Conservation (phyloP, 2,888 invertebrate species). For the Clanis bilineata region DNA sequence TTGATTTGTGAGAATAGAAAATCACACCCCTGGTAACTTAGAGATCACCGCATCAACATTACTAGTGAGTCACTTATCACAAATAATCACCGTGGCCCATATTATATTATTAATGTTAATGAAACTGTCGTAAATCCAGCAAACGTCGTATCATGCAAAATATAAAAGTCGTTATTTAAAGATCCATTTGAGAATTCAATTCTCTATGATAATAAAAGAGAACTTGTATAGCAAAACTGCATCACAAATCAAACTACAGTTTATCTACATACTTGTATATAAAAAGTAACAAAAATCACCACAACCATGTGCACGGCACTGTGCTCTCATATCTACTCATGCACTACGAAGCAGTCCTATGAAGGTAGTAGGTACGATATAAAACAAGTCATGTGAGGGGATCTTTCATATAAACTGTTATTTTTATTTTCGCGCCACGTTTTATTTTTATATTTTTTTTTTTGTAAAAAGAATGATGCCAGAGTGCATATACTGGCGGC, state of each 20-base stretch:
- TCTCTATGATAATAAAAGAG: slow-evolving; percentile 68
- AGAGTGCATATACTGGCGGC: slow-evolving; percentile 2
- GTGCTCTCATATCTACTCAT: slow-evolving; percentile 66
- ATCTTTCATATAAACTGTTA: not conserved
- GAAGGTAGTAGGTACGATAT: not conserved
- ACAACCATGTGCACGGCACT: slow-evolving; percentile 78
- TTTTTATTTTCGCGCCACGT: not conserved
- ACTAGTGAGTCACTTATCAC: too few relatives aligned
- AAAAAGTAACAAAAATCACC: slow-evolving; percentile 61
- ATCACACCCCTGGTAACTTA: too few relatives aligned
- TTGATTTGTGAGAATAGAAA: too few relatives aligned
- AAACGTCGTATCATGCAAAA: slow-evolving; percentile 61
- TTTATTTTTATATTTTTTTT: not conserved
- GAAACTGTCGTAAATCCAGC: slow-evolving; percentile 47
- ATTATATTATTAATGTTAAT: not conserved
- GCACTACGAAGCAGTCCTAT: slow-evolving; percentile 57
- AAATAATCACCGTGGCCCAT: too few relatives aligned
- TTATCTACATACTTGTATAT: slow-evolving; percentile 49
- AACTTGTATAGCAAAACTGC: slow-evolving; percentile 71
- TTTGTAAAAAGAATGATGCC: not conserved
- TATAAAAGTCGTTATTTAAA: slow-evolving; percentile 5
- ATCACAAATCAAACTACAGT: slow-evolving; percentile 68
- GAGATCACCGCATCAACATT: too few relatives aligned
- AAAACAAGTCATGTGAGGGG: not conserved
- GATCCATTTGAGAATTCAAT: slow-evolving; percentile 2